Evolutionary conservation across 2,113 vertebrate genomes (phyloP), one percentile per base, ranked within the genome.

Genomic region (Bettongia penicillata): DNA sequence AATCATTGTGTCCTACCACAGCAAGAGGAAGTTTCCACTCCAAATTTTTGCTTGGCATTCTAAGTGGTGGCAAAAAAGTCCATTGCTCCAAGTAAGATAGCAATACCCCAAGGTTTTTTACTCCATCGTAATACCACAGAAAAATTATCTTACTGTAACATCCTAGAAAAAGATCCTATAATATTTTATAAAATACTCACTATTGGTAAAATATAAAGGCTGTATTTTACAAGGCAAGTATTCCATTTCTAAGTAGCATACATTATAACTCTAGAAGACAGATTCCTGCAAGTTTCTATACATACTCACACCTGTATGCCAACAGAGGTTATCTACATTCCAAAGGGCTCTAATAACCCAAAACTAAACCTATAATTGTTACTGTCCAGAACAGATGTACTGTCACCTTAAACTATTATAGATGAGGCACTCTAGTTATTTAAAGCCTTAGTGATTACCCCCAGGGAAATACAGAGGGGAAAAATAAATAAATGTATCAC

Each of bases 321-420:
- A 84, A 22, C n/a, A 96, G 91, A 19, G 48, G 48, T 26, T 68
- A 28, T 61, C 90, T 92, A 37, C 8, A 94, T 90, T 95, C 94
- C 93, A 91, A 93, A 97, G 68, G 84, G 28, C 11, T 91, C 51
- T 51, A 91, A 3, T 23, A 28, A 61, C 22, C 16, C 91, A 25
- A 89, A 8, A 52, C 77, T 49, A 90, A 37, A 68, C 94, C 53
- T 61, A 91, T 26, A 57, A 48, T 12, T 0, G 25, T 14, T 84
- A 28, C 90, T n/a, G 31, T 91, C 61, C 93, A 94, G 92, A 28
- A 95, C 23, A 68, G 22, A 93, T 49, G 11, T 94, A 77, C 31
- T 53, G 49, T 19, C 11, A 47, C 89, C n/a, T 47, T 48, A 92
- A 91, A 91, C 10, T 89, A 14, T 53, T 14, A 90, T 12, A 93